These are phyloP conservation scores for Girardinichthys multiradiatus DNA, from an alignment of 2,113 vertebrate genomes.

Conservation along the genomic window DNA sequence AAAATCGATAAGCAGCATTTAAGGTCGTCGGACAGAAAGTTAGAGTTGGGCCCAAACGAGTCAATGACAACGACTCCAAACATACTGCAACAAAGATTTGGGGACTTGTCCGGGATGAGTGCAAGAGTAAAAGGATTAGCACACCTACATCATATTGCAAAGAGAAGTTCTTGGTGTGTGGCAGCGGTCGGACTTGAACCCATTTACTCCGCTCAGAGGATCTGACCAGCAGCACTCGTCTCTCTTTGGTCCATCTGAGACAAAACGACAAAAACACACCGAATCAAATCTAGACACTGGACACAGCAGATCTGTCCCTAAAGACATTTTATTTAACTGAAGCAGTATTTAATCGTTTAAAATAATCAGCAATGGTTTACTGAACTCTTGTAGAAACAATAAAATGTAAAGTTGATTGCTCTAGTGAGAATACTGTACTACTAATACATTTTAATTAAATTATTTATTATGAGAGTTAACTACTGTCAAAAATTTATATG, in stretches of 20 bases:
- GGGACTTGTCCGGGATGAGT: background rate
- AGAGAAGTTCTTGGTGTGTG: conserved; percentile 88
- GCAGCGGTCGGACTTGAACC: conserved; percentile 90
- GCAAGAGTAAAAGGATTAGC: background rate
- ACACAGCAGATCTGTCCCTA: background rate
- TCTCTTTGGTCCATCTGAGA: conserved; percentile 92
- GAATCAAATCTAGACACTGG: background rate
- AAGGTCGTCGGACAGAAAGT: no score
- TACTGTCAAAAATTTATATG: background rate
- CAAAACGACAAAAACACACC: background rate
- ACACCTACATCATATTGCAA: conserved; percentile 89
- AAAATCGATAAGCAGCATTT: background rate
- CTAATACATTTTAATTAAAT: background rate
- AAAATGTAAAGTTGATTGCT: background rate
- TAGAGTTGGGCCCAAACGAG: no score
- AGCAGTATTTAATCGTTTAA: no score
- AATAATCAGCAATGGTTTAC: no score
- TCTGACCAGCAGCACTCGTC: conserved; percentile 89
- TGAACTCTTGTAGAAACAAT: background rate
- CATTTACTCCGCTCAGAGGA: conserved; percentile 91
- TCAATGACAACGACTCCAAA: no score
- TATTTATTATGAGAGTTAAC: background rate
- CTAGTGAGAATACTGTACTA: background rate
- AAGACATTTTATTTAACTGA: no score
- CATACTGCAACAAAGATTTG: background rate